A percentile compares a stretch with the other conserved stretches of the same genome.
phyloP scores from a whole-genome alignment of 2,113 vertebrate genomes.

The Taxidea taxus region DNA sequence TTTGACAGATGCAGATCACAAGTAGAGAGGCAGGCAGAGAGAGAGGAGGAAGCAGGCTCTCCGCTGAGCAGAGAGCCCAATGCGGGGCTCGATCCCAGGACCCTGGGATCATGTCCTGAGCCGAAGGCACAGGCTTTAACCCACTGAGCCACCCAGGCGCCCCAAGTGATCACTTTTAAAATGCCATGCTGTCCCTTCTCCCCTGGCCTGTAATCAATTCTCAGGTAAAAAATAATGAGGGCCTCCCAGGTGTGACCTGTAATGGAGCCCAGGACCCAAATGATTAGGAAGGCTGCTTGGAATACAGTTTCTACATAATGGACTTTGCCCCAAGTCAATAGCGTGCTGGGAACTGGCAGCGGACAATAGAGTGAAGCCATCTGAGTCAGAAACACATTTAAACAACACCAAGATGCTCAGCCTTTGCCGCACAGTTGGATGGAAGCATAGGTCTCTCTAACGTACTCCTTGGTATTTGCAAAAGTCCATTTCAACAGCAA shows the following conservation, averaged over 20 bases:
- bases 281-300: neutral
- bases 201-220: neutral
- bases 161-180: neutral
- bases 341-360: neutral
- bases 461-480: neutral
- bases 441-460: neutral
- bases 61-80: too few species aligned
- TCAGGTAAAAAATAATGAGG: neutral
- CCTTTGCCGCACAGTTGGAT: neutral
- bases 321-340: neutral
- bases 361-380: neutral
- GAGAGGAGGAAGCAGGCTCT: too few species aligned
- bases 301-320: neutral
- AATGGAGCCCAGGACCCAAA: neutral
- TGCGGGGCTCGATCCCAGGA: too few species aligned
- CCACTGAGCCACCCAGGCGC: too few species aligned
- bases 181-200: neutral
- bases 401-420: neutral
- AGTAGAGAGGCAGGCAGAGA: too few species aligned
- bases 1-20: too few species aligned
- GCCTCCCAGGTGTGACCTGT: neutral
- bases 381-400: neutral
- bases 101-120: too few species aligned
- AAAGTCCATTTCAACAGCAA: conserved; percentile 23
- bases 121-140: too few species aligned